Evolutionary conservation across 1,140 invertebrate genomes (phyloP).

Genomic region (Colletes latitarsis): DNA sequence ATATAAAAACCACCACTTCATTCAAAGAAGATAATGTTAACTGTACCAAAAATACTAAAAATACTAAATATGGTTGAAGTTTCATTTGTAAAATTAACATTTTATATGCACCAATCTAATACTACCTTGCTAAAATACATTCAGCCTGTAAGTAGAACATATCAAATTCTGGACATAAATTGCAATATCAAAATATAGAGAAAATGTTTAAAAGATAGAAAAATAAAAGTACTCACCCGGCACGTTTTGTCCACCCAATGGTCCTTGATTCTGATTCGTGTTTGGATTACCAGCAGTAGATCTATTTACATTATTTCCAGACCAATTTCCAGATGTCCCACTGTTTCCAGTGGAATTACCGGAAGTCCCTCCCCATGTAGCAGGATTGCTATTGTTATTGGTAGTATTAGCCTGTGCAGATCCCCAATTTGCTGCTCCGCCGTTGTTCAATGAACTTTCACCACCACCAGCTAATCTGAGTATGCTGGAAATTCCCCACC

Average conservation of each 20-base stretch:
- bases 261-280: slow-evolving; percentile 77
- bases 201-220: neutral
- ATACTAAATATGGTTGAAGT: no score
- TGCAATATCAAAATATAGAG: no score
- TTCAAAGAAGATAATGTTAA: no score
- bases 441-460: slow-evolving; percentile 89
- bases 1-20: no score
- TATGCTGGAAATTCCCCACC: slow-evolving; percentile 83
- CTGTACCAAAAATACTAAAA: no score
- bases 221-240: slow-evolving; percentile 58
- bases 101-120: no score
- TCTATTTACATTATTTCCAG: slow-evolving; percentile 75
- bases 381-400: slow-evolving; percentile 82
- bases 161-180: no score
- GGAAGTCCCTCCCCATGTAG: slow-evolving; percentile 81
- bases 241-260: slow-evolving; percentile 75
- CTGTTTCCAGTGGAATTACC: slow-evolving; percentile 78
- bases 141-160: no score
- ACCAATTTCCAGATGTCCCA: slow-evolving; percentile 76
- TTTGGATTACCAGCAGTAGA: slow-evolving; percentile 77
- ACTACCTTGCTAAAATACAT: no score
- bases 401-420: slow-evolving; percentile 85
- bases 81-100: no score
- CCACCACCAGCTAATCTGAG: slow-evolving; percentile 87
- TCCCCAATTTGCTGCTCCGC: slow-evolving; percentile 87